phyloP scores from a whole-genome alignment of 2,113 vertebrate species.

The Gorsachius goisagi region DNA sequence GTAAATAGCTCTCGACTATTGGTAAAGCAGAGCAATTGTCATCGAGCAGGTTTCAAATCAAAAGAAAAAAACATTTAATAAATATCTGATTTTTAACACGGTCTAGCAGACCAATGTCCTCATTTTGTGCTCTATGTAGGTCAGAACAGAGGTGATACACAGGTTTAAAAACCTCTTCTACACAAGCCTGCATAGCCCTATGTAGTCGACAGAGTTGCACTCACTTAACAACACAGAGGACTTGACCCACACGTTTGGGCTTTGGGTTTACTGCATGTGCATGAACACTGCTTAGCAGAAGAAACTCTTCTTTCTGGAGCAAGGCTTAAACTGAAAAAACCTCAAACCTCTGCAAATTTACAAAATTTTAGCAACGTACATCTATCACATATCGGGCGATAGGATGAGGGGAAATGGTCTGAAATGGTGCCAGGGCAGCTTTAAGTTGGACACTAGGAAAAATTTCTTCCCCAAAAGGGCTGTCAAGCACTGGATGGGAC shows the following conservation, averaged over 20 bases:
- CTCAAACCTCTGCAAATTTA: neutral
- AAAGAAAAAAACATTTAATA: neutral
- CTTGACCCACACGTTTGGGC: neutral
- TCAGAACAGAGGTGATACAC: rapidly evolving
- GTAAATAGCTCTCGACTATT: neutral
- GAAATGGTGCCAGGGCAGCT: too few species aligned
- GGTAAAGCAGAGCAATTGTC: neutral
- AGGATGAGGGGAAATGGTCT: too few species aligned
- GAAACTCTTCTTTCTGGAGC: neutral
- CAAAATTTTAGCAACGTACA: neutral
- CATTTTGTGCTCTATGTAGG: neutral
- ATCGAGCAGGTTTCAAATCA: neutral
- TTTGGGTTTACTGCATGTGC: neutral
- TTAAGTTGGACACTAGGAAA: too few species aligned
- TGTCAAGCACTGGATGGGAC: too few species aligned
- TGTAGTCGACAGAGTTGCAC: rapidly evolving
- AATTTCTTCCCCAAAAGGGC: too few species aligned
- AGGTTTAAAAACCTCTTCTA: neutral
- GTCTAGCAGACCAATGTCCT: neutral
- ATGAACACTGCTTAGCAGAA: neutral
- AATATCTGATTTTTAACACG: neutral
- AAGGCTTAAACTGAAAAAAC: neutral
- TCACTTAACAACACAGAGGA: rapidly evolving
- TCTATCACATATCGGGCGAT: rapidly evolving
- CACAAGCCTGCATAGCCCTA: neutral